Evolutionary conservation across 2,797 vertebrate species (phyloP).

Genomic region (Notolabrus celidotus): DNA sequence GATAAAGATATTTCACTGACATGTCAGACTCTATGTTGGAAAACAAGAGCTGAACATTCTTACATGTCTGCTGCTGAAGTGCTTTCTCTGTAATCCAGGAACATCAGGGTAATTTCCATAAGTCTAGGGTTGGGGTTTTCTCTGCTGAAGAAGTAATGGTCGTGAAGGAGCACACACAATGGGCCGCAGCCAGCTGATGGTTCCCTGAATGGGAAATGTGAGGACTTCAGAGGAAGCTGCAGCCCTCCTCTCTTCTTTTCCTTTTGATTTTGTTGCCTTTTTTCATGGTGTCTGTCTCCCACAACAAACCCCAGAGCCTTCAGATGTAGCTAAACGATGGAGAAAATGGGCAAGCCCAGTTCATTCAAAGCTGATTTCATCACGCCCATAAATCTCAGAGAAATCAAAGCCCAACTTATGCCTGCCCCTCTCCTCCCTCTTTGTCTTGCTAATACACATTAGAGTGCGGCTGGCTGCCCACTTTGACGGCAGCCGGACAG

Average conservation of each 20-base stretch:
- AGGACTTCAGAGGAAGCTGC: slow-evolving; percentile 80
- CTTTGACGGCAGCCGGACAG: slow-evolving; percentile 90
- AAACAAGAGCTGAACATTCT: slow-evolving; percentile 42
- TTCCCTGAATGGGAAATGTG: slow-evolving; percentile 74
- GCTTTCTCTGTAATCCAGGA: slow-evolving; percentile 60
- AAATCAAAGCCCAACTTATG: slow-evolving; percentile 91
- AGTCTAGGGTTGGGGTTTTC: slow-evolving; percentile 54
- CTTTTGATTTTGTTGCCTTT: slow-evolving; percentile 89
- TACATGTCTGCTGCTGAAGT: slow-evolving; percentile 33
- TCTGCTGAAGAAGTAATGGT: slow-evolving; percentile 57
- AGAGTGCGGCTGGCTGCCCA: slow-evolving; percentile 92
- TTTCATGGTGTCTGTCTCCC: slow-evolving; percentile 85
- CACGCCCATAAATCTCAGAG: slow-evolving; percentile 95
- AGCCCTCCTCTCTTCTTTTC: slow-evolving; percentile 76
- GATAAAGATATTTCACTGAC: slow-evolving; percentile 50
- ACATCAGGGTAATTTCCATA: slow-evolving; percentile 61
- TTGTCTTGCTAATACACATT: slow-evolving; percentile 99
- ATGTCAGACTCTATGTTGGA: slow-evolving; percentile 23
- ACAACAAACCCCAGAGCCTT: slow-evolving; percentile 86
- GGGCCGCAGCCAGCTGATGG: slow-evolving; percentile 75
- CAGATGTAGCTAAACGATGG: slow-evolving; percentile 89
- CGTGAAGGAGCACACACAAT: slow-evolving; percentile 62
- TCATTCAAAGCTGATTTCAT: slow-evolving; percentile 90
- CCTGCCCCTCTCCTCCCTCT: slow-evolving; percentile 69
- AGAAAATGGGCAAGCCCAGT: slow-evolving; percentile 88